Conservation (phyloP, 2,888 invertebrate species). For the Melanchra persicariae region DNA sequence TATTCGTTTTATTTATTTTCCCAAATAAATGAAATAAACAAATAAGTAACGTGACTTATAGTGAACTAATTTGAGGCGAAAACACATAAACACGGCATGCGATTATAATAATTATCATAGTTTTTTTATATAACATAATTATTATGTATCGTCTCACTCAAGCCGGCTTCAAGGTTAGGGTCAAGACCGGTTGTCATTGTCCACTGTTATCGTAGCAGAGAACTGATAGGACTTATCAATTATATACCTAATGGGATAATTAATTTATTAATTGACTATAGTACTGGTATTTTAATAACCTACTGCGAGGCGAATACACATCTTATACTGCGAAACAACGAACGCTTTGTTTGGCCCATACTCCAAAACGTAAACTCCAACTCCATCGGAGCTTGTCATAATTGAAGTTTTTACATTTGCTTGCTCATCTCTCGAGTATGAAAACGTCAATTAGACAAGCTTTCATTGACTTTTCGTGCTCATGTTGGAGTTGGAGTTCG, state of each 20-base stretch:
- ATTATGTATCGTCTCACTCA: too few species aligned
- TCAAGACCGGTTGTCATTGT: conserved; percentile 9
- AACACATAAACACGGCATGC: background rate
- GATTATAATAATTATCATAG: background rate
- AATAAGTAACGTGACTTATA: background rate
- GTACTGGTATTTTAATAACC: background rate
- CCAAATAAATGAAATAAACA: background rate
- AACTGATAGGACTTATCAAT: background rate
- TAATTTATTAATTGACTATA: background rate
- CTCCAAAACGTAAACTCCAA: too few species aligned
- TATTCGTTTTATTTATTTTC: too few species aligned
- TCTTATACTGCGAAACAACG: background rate
- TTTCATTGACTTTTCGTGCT: too few species aligned
- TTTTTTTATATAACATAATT: background rate
- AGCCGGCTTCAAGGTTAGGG: conserved; percentile 2
- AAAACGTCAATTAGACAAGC: too few species aligned
- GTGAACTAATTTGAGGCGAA: background rate
- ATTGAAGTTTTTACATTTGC: too few species aligned
- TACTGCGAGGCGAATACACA: too few species aligned
- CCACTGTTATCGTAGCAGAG: background rate
- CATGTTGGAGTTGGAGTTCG: too few species aligned
- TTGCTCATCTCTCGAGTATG: too few species aligned
- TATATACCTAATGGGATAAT: conserved; percentile 1
- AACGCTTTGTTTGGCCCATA: background rate
- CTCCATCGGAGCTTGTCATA: too few species aligned